phyloP scores from a whole-genome alignment of 2,113 vertebrate species.

The Isichthys henryi region DNA sequence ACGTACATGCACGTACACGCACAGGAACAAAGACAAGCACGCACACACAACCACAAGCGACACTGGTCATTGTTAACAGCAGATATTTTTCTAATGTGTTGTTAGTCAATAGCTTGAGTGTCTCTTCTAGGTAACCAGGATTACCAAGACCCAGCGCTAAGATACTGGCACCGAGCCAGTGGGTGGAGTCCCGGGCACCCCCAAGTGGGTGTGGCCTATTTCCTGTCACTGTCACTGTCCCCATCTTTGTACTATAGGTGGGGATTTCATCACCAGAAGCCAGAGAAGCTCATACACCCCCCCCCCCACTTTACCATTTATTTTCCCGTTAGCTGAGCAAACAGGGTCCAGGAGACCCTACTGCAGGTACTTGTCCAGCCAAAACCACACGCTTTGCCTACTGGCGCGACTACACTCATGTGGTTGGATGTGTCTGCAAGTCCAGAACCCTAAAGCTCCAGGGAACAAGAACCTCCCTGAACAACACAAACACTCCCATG shows the following conservation, averaged over 20 bases:
- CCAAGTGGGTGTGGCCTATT: background rate
- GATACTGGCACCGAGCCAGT: no score
- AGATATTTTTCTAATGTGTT: background rate
- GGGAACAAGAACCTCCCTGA: constrained; percentile 49
- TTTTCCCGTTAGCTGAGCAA: constrained; percentile 45
- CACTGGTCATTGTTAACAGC: background rate
- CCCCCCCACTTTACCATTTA: constrained; percentile 25
- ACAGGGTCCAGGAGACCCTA: constrained; percentile 39
- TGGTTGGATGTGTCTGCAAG: constrained; percentile 12
- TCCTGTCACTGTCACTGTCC: background rate
- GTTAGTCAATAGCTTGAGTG: background rate
- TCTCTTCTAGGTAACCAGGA: background rate
- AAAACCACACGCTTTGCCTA: constrained; percentile 41
- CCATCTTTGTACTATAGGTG: no score
- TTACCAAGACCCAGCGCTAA: background rate
- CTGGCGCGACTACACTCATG: constrained; percentile 35
- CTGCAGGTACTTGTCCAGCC: constrained; percentile 49
- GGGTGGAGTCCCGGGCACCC: background rate
- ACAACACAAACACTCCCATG: constrained; percentile 51
- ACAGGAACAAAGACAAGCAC: background rate
- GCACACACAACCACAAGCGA: background rate
- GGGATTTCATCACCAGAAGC: background rate
- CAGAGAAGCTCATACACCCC: no score
- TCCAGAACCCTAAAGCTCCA: constrained; percentile 43
- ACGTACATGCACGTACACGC: background rate